These are phyloP conservation scores for Menidia menidia DNA, from an alignment of 2,797 vertebrate genomes.

Conservation along the genomic window DNA sequence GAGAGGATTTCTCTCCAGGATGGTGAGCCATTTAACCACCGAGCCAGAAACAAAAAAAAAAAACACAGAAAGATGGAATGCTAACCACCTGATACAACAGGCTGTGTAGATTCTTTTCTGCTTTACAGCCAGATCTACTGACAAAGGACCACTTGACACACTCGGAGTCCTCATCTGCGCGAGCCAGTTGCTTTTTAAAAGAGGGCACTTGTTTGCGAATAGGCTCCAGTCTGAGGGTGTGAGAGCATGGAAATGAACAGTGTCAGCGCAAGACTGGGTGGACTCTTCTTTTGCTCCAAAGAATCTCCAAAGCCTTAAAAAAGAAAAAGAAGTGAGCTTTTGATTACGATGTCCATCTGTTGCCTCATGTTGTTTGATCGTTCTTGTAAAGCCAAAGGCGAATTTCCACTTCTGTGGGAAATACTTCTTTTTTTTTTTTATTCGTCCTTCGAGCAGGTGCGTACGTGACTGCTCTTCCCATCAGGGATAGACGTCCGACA, in stretches of 20 bases:
- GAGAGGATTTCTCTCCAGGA: no score
- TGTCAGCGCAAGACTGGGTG: no score
- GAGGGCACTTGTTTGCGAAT: slow-evolving; percentile 36
- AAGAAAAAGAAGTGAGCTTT: slow-evolving; percentile 3
- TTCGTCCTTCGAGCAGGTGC: slow-evolving; percentile 15
- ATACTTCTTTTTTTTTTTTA: slow-evolving; percentile 10
- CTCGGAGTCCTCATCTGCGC: slow-evolving; percentile 23
- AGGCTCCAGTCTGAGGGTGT: slow-evolving; percentile 16
- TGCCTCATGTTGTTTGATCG: slow-evolving; percentile 34
- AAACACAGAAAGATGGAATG: no score
- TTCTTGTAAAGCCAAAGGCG: slow-evolving; percentile 43
- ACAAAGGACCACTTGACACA: slow-evolving; percentile 36
- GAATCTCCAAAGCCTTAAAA: slow-evolving; percentile 17
- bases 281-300: slow-evolving; percentile 31
- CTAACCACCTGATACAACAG: neutral
- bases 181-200: slow-evolving; percentile 23
- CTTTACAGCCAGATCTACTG: slow-evolving; percentile 3
- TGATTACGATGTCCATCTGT: slow-evolving; percentile 34
- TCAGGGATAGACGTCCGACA: slow-evolving; percentile 55
- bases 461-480: slow-evolving; percentile 32
- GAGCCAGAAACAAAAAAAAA: no score
- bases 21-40: no score
- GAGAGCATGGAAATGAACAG: slow-evolving; percentile 12
- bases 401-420: slow-evolving; percentile 53
- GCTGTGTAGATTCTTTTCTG: neutral